A percentile compares a stretch with the other conserved stretches of the same genome.
Conservation (phyloP, 2,797 vertebrate species). For the Rhabdophis nuchalis region DNA sequence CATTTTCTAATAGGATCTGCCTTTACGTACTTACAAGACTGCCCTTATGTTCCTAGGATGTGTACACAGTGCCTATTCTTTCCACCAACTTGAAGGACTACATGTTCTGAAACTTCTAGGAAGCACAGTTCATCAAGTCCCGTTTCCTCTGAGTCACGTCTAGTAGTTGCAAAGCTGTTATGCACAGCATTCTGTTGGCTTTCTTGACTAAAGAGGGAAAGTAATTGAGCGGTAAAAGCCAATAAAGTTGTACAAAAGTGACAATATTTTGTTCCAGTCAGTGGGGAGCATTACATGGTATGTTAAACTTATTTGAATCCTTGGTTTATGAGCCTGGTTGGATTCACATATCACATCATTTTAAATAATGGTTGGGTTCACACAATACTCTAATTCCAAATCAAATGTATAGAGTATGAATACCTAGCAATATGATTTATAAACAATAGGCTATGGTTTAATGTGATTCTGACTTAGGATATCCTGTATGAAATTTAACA, state of each 20-base stretch:
- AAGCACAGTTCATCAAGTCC: conserved; percentile 48
- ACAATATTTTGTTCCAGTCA: background rate
- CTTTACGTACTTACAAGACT: background rate
- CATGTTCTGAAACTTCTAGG: conserved; percentile 31
- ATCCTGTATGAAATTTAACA: background rate
- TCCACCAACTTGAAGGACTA: conserved; percentile 11
- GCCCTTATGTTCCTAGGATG: background rate
- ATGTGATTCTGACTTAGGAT: background rate
- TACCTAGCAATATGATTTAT: background rate
- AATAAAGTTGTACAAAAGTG: conserved; percentile 22
- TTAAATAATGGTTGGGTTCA: background rate
- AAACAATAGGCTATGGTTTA: background rate
- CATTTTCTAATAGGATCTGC: background rate
- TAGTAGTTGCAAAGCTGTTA: conserved; percentile 29
- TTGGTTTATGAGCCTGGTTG: background rate
- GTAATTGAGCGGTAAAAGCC: conserved; percentile 32
- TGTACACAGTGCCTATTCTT: conserved; percentile 3
- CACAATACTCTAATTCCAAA: background rate
- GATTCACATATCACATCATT: background rate
- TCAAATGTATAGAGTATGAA: background rate
- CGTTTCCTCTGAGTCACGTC: conserved; percentile 48
- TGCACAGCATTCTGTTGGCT: conserved; percentile 27
- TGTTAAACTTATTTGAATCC: background rate
- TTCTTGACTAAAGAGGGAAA: conserved; percentile 35
- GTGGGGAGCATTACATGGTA: too few relatives aligned